A percentile compares a stretch with the other conserved stretches of the same genome.
Conservation (phyloP, 2,113 vertebrate species). For the Sturnus vulgaris region DNA sequence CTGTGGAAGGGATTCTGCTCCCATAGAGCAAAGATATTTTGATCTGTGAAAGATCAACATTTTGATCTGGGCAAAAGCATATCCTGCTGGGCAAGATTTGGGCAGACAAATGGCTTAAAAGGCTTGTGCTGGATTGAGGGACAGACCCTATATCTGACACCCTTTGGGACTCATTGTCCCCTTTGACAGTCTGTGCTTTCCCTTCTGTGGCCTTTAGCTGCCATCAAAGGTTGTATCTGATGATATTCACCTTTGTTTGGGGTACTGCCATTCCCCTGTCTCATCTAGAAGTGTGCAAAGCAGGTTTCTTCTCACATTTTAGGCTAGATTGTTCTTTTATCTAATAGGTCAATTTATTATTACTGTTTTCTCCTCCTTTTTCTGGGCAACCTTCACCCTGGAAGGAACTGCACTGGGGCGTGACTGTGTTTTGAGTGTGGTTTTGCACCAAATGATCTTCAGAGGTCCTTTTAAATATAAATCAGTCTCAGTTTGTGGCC, state of each 20-base stretch:
- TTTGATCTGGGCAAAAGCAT: background rate
- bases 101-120: background rate
- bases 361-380: background rate
- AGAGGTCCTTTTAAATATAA: background rate
- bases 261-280: rapidly evolving
- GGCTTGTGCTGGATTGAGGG: rapidly evolving
- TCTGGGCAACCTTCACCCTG: background rate
- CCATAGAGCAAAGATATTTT: background rate
- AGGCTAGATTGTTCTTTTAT: background rate
- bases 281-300: background rate
- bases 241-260: background rate
- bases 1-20: background rate
- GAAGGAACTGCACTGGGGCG: background rate
- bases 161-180: background rate
- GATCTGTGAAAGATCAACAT: background rate
- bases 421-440: background rate
- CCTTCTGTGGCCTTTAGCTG: background rate
- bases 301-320: background rate
- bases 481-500: background rate
- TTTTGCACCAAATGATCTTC: background rate
- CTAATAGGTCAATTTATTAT: background rate
- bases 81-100: background rate
- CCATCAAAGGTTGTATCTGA: background rate
- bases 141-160: background rate
- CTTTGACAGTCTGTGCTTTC: background rate